Evolutionary conservation across 1,140 invertebrate species (phyloP).

Genomic region (Scaptodrosophila lebanonensis): DNA sequence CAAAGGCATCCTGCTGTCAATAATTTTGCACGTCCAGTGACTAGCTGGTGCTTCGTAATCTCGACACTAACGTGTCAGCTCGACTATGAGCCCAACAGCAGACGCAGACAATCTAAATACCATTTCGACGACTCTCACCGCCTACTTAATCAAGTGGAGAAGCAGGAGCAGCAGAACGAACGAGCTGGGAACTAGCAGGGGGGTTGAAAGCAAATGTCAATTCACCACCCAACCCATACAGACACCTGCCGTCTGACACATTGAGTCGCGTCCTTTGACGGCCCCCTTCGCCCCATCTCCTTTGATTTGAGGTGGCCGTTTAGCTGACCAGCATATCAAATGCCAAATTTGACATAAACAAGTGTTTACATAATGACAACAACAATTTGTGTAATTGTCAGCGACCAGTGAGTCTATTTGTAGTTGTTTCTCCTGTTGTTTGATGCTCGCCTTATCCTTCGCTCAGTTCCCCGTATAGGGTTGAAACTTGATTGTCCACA

Average conservation of each 20-base stretch:
- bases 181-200: too few relatives aligned
- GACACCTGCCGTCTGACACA: constrained; percentile 57
- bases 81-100: constrained; percentile 24
- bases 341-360: constrained; percentile 73
- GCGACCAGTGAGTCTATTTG: too few relatives aligned
- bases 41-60: not conserved
- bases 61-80: constrained; percentile 12
- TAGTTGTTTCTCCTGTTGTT: too few relatives aligned
- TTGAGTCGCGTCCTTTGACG: constrained; percentile 16
- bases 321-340: constrained; percentile 44
- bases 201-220: too few relatives aligned
- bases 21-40: constrained; percentile 67
- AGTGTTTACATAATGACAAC: constrained; percentile 75
- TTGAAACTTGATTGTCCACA: constrained; percentile 8
- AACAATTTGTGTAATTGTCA: constrained; percentile 72
- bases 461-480: too few relatives aligned
- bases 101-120: constrained; percentile 52
- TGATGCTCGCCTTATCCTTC: too few relatives aligned
- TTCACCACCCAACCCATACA: too few relatives aligned
- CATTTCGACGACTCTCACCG: constrained; percentile 71
- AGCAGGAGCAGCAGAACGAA: too few relatives aligned
- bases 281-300: not conserved
- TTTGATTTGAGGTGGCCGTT: not conserved
- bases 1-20: constrained; percentile 48
- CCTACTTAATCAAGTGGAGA: constrained; percentile 73